phyloP scores from a whole-genome alignment of 2,797 vertebrate genomes.

The Sparus aurata region DNA sequence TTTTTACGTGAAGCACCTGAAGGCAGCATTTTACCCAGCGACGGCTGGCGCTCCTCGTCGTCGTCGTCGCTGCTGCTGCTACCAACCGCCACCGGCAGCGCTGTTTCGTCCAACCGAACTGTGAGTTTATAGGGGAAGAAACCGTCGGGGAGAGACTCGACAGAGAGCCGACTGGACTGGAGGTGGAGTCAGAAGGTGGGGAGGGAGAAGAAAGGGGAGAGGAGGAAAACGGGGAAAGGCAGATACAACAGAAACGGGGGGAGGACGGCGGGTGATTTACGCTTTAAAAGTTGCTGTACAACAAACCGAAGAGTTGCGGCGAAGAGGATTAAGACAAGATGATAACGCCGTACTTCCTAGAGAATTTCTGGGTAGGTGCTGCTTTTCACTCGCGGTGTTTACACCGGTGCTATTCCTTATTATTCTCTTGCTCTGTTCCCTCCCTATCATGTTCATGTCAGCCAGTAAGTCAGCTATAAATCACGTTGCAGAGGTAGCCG shows the following conservation, averaged over 20 bases:
- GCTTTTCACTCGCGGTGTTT: slow-evolving; percentile 57
- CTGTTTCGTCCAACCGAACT: slow-evolving; percentile 64
- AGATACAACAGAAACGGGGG: slow-evolving; percentile 79
- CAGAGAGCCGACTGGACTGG: slow-evolving; percentile 56
- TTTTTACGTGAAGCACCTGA: slow-evolving; percentile 47
- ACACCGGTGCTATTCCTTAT: slow-evolving; percentile 68
- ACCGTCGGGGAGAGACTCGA: slow-evolving; percentile 16
- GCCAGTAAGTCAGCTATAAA: slow-evolving; percentile 21
- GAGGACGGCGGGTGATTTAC: slow-evolving; percentile 81
- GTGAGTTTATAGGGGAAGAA: slow-evolving; percentile 38
- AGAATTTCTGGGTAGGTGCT: slow-evolving; percentile 95
- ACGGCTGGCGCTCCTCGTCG: not conserved
- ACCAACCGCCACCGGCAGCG: slow-evolving; percentile 64
- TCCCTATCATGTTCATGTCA: slow-evolving; percentile 67
- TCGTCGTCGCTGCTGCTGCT: no score
- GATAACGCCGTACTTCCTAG: slow-evolving; percentile 95
- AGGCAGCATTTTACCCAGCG: slow-evolving; percentile 30
- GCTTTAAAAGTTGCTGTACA: slow-evolving; percentile 66
- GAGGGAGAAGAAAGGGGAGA: slow-evolving; percentile 85
- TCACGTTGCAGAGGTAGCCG: slow-evolving; percentile 17
- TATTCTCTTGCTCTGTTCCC: slow-evolving; percentile 57
- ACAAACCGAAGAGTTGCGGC: slow-evolving; percentile 54
- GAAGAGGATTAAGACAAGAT: slow-evolving; percentile 84
- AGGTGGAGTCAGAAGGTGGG: slow-evolving; percentile 86
- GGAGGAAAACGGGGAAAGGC: slow-evolving; percentile 83